phyloP scores from a whole-genome alignment of 2,888 invertebrate genomes.

The Mesodorylaimus sp. region DNA sequence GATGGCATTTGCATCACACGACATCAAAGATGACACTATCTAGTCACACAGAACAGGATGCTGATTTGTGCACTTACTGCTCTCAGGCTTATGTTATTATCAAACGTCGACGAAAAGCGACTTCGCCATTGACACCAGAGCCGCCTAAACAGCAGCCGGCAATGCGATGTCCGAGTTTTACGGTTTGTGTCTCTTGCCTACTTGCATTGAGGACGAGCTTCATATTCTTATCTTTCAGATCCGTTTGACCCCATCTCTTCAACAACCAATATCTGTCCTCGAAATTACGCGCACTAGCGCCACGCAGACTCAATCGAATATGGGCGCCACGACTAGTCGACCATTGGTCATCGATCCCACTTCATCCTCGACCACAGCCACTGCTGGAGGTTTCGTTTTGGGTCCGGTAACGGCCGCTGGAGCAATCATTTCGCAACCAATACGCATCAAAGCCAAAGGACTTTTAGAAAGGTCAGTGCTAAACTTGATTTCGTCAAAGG shows the following conservation, averaged over 20 bases:
- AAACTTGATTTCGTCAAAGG: no score
- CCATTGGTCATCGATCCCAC: no score
- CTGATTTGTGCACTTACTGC: neutral
- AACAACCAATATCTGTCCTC: neutral
- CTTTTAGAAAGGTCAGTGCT: slow-evolving; percentile 9
- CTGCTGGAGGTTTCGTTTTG: no score
- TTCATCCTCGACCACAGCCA: no score
- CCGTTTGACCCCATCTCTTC: neutral
- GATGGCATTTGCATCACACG: no score
- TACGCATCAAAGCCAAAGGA: slow-evolving; percentile 7
- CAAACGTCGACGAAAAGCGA: slow-evolving; percentile 7
- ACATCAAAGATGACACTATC: no score
- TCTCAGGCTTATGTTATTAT: slow-evolving; percentile 8
- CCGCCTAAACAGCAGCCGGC: slow-evolving; percentile 2
- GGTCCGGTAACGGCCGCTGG: neutral
- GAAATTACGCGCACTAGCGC: neutral
- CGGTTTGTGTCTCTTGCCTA: no score
- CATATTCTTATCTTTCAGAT: neutral
- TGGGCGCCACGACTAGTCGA: no score
- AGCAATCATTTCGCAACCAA: neutral
- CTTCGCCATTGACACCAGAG: slow-evolving; percentile 2
- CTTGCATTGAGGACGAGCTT: no score
- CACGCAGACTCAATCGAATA: neutral
- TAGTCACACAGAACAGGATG: no score
- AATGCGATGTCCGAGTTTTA: neutral